These are phyloP conservation scores for Podabrus alpinus DNA, from an alignment of 2,888 invertebrate species.

Conservation along the genomic window DNA sequence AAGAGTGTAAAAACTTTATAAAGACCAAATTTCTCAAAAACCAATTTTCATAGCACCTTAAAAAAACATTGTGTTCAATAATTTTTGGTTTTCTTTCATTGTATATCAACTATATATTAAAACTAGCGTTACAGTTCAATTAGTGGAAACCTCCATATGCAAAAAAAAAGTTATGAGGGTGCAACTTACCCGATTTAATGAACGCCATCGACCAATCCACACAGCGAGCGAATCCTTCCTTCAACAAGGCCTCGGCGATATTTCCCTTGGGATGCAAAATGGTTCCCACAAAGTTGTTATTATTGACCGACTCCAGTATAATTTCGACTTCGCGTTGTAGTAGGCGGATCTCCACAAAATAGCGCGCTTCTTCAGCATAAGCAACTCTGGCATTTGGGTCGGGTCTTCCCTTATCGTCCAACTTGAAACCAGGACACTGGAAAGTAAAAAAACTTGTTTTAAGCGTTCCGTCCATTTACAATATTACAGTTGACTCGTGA, in stretches of 20 bases:
- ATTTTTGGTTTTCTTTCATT: too few species aligned
- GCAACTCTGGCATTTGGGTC: constrained; percentile 69
- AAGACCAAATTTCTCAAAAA: too few species aligned
- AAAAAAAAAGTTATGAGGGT: too few species aligned
- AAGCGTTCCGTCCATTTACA: too few species aligned
- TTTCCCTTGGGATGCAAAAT: constrained; percentile 90
- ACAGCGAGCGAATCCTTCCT: constrained; percentile 91
- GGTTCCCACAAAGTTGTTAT: constrained; percentile 91
- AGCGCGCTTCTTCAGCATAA: constrained; percentile 90
- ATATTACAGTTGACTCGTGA: too few species aligned
- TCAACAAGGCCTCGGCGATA: constrained; percentile 84
- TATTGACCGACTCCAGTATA: constrained; percentile 88
- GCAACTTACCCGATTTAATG: constrained; percentile 64
- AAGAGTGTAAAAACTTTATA: too few species aligned
- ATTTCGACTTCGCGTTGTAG: constrained; percentile 91
- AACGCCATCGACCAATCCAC: constrained; percentile 91
- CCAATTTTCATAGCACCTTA: too few species aligned
- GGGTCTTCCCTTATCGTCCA: constrained; percentile 71
- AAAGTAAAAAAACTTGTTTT: constrained; percentile 7
- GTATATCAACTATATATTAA: too few species aligned
- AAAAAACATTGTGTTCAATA: too few species aligned
- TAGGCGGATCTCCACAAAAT: constrained; percentile 88
- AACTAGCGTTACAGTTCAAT: too few species aligned
- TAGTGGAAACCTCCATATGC: too few species aligned
- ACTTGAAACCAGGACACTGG: constrained; percentile 79